Evolutionary conservation across 2,797 vertebrate genomes (phyloP).

Genomic region (Lutjanus campechanus): DNA sequence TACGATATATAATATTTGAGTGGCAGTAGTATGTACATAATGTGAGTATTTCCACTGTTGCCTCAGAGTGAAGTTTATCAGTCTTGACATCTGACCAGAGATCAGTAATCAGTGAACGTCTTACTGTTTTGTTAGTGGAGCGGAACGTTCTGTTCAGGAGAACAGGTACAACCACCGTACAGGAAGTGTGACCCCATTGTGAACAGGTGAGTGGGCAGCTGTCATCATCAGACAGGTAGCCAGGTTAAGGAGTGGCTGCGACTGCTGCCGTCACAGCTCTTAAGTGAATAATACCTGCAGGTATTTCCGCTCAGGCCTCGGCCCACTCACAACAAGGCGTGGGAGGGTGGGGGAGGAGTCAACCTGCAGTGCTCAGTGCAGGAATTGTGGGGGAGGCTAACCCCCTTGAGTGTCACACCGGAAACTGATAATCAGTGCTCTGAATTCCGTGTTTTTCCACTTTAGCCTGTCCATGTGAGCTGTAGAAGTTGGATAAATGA

Average conservation of each 20-base stretch:
- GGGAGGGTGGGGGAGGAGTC: constrained; percentile 70
- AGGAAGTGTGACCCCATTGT: constrained; percentile 69
- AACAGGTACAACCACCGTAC: constrained; percentile 43
- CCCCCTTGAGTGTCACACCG: constrained; percentile 54
- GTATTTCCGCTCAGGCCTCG: constrained; percentile 74
- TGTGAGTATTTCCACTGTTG: not conserved
- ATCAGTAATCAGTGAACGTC: constrained; percentile 32
- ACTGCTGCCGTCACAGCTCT: constrained; percentile 76
- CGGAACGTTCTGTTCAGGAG: constrained; percentile 53
- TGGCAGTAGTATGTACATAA: not conserved
- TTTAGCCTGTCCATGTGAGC: not conserved
- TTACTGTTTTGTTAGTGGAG: constrained; percentile 19
- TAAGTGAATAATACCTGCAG: constrained; percentile 73
- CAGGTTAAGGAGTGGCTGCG: constrained; percentile 77
- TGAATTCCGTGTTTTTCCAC: constrained; percentile 59
- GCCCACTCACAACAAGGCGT: constrained; percentile 68
- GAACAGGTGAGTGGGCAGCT: constrained; percentile 81
- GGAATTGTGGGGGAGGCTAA: constrained; percentile 66
- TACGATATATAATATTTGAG: not conserved
- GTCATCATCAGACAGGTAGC: constrained; percentile 79
- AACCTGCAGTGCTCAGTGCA: constrained; percentile 50
- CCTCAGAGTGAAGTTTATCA: constrained; percentile 1
- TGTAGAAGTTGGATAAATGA: constrained; percentile 6
- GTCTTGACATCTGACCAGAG: constrained; percentile 26
- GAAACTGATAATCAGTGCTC: constrained; percentile 59